Evolutionary conservation across 2,797 vertebrate species (phyloP), one percentile per base, ranked within the genome.

Genomic region (Cryptoprocta ferox): DNA sequence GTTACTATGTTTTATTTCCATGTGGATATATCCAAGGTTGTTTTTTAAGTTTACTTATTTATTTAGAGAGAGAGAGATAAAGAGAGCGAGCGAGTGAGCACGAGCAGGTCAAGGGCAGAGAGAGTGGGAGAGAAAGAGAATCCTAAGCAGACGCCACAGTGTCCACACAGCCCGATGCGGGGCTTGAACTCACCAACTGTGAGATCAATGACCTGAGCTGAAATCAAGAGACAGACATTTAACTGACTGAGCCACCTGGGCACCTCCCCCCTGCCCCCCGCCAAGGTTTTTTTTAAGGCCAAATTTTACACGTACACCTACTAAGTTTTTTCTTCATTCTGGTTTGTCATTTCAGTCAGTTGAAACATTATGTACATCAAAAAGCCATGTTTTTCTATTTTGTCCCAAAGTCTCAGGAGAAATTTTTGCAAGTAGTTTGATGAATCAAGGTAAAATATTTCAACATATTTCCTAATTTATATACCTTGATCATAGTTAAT

Each of bases 361-460:
- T 68, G 18, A 88, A 84, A 3, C 3, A 83, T 92, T 91, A 28
- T 26, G 13, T 48, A 66, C 3, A 30, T 91, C 37, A 71, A 16
- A 78, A 70, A 65, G 7, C 6, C 37, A 56, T 37, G 42, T 91
- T 93, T 82, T 19, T 93, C 35, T 82, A 50, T 75, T 45, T 78
- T 89, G 21, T 86, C 32, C 8, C 24, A 63, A 59, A 66, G 37
- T 93, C 61, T 93, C 9, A 13, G 76, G 28, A 95, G 24, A 83
- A 61, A 35, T 35, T 91, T 94, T 75, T 61, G 53, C 42, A 89
- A 48, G 90, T 89, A 12, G 39, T 89, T 95, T 75, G 39, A 39
- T 73, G 96, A 94, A 35, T 78, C 78, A 83, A 71, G 16, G 94
- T 56, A 80, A 76, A 37, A 5, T 16, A 28, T 91, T 96, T 76